These are phyloP conservation scores for Craniophora ligustri DNA, from an alignment of 2,888 invertebrate species.

Conservation along the genomic window DNA sequence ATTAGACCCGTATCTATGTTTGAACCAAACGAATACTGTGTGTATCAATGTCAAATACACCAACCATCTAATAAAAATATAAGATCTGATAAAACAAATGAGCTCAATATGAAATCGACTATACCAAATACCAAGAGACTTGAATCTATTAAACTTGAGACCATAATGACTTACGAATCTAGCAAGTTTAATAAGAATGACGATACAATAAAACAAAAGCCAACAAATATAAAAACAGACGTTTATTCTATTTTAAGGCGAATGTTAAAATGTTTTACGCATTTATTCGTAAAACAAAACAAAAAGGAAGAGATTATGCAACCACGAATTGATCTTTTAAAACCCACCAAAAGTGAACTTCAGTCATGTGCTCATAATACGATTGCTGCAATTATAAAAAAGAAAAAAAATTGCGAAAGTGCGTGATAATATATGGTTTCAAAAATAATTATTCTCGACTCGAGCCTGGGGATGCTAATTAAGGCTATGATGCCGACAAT, in stretches of 20 bases:
- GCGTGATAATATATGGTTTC: conserved; percentile 13
- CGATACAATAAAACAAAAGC: conserved; percentile 24
- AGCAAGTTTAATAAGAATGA: conserved; percentile 59
- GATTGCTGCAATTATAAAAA: conserved; percentile 21
- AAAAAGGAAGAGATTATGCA: neutral
- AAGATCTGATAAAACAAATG: conserved; percentile 24
- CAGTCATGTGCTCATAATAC: conserved; percentile 22
- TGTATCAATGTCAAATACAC: conserved; percentile 45
- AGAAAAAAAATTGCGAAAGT: conserved; percentile 34
- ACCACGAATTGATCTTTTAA: conserved; percentile 27
- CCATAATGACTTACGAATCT: conserved; percentile 12
- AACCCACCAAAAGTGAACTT: conserved; percentile 44
- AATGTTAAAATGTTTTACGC: conserved; percentile 11
- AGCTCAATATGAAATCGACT: neutral
- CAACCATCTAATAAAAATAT: neutral
- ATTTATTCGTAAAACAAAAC: conserved; percentile 17
- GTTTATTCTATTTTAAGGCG: conserved; percentile 8
- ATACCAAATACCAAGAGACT: neutral
- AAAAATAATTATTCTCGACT: conserved; percentile 34
- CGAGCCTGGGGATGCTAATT: conserved; percentile 30
- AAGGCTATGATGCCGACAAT: neutral
- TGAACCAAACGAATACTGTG: conserved; percentile 38
- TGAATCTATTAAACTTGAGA: conserved; percentile 2
- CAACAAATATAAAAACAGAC: neutral
- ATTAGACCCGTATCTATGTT: conserved; percentile 35